phyloP scores from a whole-genome alignment of 2,113 vertebrate genomes.

The Hypomesus transpacificus region DNA sequence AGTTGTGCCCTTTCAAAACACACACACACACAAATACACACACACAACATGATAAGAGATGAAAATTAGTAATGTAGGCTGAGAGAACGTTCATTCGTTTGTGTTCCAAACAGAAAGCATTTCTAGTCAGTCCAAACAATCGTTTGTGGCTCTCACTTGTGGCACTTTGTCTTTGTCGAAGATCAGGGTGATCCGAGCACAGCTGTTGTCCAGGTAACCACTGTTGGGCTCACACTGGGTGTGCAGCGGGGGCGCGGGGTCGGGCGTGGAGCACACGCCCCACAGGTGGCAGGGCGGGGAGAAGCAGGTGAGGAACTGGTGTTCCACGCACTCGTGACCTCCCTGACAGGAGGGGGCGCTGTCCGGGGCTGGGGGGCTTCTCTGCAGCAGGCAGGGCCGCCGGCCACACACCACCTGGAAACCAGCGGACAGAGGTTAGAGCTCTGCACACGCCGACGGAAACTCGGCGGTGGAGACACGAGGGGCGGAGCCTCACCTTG shows the following conservation, averaged over 20 bases:
- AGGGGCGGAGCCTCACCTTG: conserved; percentile 71
- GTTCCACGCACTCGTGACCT: conserved; percentile 79
- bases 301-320: conserved; percentile 79
- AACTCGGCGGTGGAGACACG: too few species aligned
- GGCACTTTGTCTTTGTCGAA: conserved; percentile 85
- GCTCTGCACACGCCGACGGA: neutral
- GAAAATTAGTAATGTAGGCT: conserved; percentile 7
- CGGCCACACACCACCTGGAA: conserved; percentile 86
- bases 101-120: neutral
- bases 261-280: conserved; percentile 82
- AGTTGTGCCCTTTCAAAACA: conserved; percentile 81
- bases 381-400: conserved; percentile 79
- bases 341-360: conserved; percentile 70
- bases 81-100: neutral
- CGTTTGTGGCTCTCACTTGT: conserved; percentile 67
- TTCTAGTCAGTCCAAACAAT: neutral
- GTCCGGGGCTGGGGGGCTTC: conserved; percentile 39
- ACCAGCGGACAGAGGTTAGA: neutral
- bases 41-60: conserved; percentile 23
- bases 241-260: conserved; percentile 59
- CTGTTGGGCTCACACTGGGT: conserved; percentile 84
- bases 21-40: conserved; percentile 19
- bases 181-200: conserved; percentile 86
- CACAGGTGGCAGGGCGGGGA: conserved; percentile 81
- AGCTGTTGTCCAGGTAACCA: conserved; percentile 80